A percentile compares a stretch with the other conserved stretches of the same genome.
Evolutionary conservation across 2,797 vertebrate species (phyloP).

Genomic region (Tympanoctomys barrerae): DNA sequence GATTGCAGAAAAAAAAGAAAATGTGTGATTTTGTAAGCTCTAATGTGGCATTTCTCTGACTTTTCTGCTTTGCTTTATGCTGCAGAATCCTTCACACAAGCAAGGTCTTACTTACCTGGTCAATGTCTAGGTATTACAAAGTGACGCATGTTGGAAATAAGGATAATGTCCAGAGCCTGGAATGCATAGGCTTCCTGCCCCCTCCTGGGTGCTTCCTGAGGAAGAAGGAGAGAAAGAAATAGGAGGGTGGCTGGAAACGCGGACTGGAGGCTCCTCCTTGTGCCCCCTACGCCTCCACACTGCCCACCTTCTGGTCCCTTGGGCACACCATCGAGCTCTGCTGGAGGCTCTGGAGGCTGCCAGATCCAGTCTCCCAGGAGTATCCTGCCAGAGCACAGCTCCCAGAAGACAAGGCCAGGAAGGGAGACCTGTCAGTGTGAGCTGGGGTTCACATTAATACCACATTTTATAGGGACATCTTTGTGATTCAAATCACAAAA

Average conservation of each 20-base stretch:
- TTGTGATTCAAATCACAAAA: not conserved
- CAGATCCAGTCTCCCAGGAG: no score
- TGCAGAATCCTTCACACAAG: not conserved
- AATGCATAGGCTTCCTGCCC: not conserved
- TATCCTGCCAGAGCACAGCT: not conserved
- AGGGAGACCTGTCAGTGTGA: not conserved
- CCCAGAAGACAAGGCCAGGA: not conserved
- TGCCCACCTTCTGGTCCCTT: not conserved
- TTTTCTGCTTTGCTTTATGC: not conserved
- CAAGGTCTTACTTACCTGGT: not conserved
- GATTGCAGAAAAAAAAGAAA: slow-evolving; percentile 1
- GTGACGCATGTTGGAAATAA: not conserved
- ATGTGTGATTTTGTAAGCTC: not conserved
- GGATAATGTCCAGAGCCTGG: not conserved
- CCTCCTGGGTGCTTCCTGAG: not conserved
- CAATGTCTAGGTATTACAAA: not conserved
- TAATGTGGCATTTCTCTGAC: not conserved
- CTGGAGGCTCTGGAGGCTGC: not conserved
- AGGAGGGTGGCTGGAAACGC: not conserved
- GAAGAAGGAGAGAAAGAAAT: not conserved
- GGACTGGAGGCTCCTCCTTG: not conserved
- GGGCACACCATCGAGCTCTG: not conserved
- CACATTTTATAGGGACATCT: not conserved
- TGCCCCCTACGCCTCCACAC: not conserved
- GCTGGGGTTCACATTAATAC: not conserved